Conservation (phyloP, 2,113 vertebrate species). For the Ciconia stormi region DNA sequence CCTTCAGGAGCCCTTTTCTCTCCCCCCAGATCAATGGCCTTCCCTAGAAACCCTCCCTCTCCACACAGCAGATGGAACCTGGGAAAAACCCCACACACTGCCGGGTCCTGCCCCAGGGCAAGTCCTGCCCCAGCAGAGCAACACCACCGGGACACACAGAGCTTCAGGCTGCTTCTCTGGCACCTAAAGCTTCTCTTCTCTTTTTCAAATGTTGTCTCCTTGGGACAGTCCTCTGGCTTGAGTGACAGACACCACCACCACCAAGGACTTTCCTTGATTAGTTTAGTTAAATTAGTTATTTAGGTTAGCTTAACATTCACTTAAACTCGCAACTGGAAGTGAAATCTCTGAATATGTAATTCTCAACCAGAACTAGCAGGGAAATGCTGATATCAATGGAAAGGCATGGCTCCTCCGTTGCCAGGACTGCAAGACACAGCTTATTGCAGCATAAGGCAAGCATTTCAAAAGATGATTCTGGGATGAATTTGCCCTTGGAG, state of each 20-base stretch:
- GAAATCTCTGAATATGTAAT: background rate
- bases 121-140: background rate
- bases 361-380: background rate
- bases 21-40: background rate
- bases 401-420: background rate
- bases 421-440: background rate
- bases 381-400: background rate
- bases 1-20: background rate
- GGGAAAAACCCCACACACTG: background rate
- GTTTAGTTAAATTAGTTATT: background rate
- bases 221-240: background rate
- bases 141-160: rapidly evolving
- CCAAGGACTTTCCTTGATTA: background rate
- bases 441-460: background rate
- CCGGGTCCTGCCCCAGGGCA: rapidly evolving
- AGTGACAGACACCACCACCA: background rate
- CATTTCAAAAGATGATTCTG: background rate
- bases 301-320: background rate
- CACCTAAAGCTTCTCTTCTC: background rate
- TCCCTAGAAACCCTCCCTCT: background rate
- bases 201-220: background rate
- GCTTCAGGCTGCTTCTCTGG: background rate
- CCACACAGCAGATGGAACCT: background rate
- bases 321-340: background rate
- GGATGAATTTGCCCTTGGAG: background rate